Percentiles rank a stretch among this genome's conserved stretches.
phyloP scores from a whole-genome alignment of 2,113 vertebrate genomes.

The Colaptes auratus region DNA sequence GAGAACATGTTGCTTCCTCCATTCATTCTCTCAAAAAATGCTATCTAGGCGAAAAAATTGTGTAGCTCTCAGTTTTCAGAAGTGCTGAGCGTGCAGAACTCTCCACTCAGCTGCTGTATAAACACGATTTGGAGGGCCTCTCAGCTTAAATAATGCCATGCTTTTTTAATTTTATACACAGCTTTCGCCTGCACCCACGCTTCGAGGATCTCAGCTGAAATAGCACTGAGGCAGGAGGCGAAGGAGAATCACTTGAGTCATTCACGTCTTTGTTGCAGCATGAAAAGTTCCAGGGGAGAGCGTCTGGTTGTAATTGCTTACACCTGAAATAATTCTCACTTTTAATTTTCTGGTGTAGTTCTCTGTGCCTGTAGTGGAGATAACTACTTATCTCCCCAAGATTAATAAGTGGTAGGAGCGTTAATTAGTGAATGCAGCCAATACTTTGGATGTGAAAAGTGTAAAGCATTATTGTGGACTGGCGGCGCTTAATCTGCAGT shows the following conservation, averaged over 20 bases:
- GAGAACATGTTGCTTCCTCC: slow-evolving; percentile 55
- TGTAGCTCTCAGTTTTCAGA: neutral
- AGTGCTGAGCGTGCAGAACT: slow-evolving; percentile 46
- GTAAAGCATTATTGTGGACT: neutral
- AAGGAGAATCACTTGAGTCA: neutral
- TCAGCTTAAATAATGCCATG: slow-evolving; percentile 35
- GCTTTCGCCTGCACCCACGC: slow-evolving; percentile 10
- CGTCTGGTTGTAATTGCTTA: neutral
- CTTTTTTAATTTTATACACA: slow-evolving; percentile 1
- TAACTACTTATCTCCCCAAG: neutral
- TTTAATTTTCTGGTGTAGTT: neutral
- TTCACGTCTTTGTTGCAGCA: neutral
- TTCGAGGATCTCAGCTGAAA: slow-evolving; percentile 1
- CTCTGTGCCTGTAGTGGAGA: neutral
- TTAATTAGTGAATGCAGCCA: neutral
- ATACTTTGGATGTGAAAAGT: neutral
- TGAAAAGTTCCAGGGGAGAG: neutral
- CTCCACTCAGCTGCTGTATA: slow-evolving; percentile 29
- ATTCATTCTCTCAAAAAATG: slow-evolving; percentile 49
- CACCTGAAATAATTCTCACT: neutral
- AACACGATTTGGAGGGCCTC: slow-evolving; percentile 52
- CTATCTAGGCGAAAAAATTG: slow-evolving; percentile 43
- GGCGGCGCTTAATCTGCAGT: neutral
- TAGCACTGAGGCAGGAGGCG: neutral
- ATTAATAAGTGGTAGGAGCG: neutral